Percentiles rank a stretch among this genome's conserved stretches.
Conservation (phyloP, 53 echinoderm and acorn worm genomes). For the Temnopleurus reevesii region DNA sequence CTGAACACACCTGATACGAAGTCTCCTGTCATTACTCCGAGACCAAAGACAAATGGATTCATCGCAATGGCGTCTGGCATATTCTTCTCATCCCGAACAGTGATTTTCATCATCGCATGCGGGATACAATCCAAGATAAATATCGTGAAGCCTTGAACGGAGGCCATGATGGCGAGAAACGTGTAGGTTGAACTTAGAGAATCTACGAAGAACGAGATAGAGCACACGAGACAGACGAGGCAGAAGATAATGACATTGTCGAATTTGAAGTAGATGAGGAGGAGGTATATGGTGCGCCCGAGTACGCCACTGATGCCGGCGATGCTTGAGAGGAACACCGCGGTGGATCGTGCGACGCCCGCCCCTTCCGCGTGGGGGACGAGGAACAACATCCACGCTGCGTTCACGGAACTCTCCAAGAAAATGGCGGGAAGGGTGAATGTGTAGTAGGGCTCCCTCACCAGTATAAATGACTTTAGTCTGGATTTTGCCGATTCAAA, state of each 20-base stretch:
- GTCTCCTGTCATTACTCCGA: constrained; percentile 25
- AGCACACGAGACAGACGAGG: neutral
- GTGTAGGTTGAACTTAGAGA: neutral
- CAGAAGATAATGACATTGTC: neutral
- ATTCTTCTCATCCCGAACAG: constrained; percentile 7
- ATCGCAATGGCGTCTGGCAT: neutral
- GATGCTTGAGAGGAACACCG: constrained; percentile 33
- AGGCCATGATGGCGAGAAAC: neutral
- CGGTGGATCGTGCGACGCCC: constrained; percentile 4
- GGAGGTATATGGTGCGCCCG: constrained; percentile 18
- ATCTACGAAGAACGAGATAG: neutral
- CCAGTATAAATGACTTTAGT: neutral
- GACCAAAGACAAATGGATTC: constrained; percentile 10
- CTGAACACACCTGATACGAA: constrained; percentile 13
- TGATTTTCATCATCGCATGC: constrained; percentile 17
- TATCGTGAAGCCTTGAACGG: neutral
- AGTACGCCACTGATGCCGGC: constrained; percentile 46
- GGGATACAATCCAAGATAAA: constrained; percentile 26
- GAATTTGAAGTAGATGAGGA: neutral
- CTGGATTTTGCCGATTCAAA: neutral
- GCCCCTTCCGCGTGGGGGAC: constrained; percentile 37
- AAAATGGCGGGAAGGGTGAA: neutral
- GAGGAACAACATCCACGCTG: constrained; percentile 48
- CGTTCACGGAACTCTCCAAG: neutral
- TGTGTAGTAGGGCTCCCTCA: neutral